Percentiles rank a stretch among this genome's conserved stretches.
These are phyloP conservation scores for Linnaemya tessellans DNA, from an alignment of 2,888 invertebrate species.

Conservation along the genomic window DNA sequence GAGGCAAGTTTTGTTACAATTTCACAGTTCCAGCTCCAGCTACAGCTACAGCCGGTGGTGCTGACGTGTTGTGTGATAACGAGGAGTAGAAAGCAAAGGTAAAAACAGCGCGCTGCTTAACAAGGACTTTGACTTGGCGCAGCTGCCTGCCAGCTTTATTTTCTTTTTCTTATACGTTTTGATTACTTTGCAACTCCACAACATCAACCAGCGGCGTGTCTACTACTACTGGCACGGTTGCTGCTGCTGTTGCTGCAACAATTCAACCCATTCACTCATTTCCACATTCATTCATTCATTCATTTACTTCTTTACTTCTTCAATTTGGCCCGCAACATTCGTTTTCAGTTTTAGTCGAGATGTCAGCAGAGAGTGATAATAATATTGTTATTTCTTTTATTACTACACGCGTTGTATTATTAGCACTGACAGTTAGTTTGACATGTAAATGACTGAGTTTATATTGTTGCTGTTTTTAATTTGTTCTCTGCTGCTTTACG, in stretches of 20 bases:
- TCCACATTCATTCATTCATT: conserved; percentile 37
- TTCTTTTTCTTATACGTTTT: conserved; percentile 34
- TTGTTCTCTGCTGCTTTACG: conserved; percentile 42
- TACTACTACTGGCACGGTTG: conserved; percentile 16
- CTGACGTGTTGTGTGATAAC: conserved; percentile 70
- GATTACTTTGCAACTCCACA: conserved; percentile 43
- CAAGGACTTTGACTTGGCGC: conserved; percentile 72
- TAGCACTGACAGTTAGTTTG: conserved; percentile 75
- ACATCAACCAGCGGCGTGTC: conserved; percentile 17
- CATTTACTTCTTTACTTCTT: conserved; percentile 14
- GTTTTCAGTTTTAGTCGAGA: conserved; percentile 48
- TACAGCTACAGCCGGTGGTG: conserved; percentile 52
- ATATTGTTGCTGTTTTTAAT: conserved; percentile 61
- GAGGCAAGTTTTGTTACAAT: conserved; percentile 35
- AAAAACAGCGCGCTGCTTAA: conserved; percentile 53
- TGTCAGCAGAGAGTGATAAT: conserved; percentile 74
- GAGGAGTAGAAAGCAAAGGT: conserved; percentile 73
- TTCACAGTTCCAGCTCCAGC: conserved; percentile 63
- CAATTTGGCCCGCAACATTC: conserved; percentile 12
- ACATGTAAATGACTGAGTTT: conserved; percentile 75
- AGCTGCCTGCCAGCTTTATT: conserved; percentile 68
- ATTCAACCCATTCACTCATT: conserved; percentile 39
- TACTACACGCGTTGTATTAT: conserved; percentile 74
- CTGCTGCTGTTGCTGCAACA: conserved; percentile 34
- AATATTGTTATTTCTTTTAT: conserved; percentile 75